Percentiles rank a stretch among this genome's conserved stretches.
phyloP scores from a whole-genome alignment of 2,113 vertebrate species.

The Herpailurus yagouaroundi region DNA sequence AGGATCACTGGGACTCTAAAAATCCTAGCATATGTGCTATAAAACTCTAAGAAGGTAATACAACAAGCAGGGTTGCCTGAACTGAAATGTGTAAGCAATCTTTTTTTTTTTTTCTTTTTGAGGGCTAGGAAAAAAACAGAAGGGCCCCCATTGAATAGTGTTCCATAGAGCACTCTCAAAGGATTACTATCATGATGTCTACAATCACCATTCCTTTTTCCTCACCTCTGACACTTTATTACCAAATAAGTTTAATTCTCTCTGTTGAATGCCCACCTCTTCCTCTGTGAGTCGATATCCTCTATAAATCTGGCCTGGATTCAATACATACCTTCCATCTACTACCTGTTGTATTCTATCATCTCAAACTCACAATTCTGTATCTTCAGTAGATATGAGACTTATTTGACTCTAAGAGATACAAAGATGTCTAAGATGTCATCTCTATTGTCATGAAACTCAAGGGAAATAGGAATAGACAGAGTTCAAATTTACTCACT shows the following conservation, averaged over 20 bases:
- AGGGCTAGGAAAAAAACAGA: neutral
- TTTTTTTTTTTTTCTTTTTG: neutral
- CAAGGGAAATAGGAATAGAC: neutral
- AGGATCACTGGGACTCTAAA: neutral
- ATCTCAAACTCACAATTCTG: neutral
- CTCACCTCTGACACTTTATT: neutral
- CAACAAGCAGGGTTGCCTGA: neutral
- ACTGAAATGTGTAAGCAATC: neutral
- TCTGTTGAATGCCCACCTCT: neutral
- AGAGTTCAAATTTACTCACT: neutral
- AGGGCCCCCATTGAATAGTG: neutral
- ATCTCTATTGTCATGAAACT: neutral
- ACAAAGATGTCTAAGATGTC: neutral
- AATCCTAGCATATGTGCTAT: neutral
- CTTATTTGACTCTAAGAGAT: neutral
- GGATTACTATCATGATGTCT: neutral
- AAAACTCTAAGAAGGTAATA: neutral
- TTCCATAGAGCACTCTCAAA: neutral
- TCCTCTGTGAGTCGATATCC: neutral
- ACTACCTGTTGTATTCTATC: neutral
- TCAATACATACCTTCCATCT: neutral
- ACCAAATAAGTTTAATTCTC: neutral
- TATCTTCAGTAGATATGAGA: neutral
- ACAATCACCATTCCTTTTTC: neutral
- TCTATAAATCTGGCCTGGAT: neutral